Evolutionary conservation across 2,113 vertebrate species (phyloP), one percentile per base, ranked within the genome.

Genomic region (Pipra filicauda): DNA sequence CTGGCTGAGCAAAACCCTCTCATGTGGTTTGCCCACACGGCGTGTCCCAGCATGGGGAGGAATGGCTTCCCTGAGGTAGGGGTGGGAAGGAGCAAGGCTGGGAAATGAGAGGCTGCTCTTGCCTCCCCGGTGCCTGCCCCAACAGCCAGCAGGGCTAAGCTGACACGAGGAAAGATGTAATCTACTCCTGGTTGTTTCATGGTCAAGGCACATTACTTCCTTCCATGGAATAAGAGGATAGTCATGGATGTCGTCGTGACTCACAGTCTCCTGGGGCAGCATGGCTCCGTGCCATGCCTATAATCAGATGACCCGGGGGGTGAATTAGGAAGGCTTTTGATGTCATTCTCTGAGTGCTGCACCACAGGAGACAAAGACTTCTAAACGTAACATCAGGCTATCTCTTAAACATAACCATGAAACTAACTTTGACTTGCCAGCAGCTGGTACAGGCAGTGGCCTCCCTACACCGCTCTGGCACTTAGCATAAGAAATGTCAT

Each of bases 401-500:
- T 86, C 88, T 93, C 92, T 93, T 95, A 85, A 88, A 73, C 93
- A 88, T 64, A 95, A 96, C 88, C 93, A 93, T 96, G 91, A 96
- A 96, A 95, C 93, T 95, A 93, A 87, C 93, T 96, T 91, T 93
- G 95, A 94, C 96, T 96, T 94, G 77, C 92, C 93, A 91, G 91
- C 95, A 96, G 95, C 88, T 97, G 96, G 81, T 95, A 72, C 71
- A 88, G 91, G 73, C 92, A 81, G 84, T 96, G 88, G 96, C 77
- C 91, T 97, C 93, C 95, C 80, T 93, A 83, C 80, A 84, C 96
- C 3, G 8, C 92, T 90, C 86, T 81, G 92, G 93, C 92, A 95
- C 91, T 97, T 96, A 92, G 92, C 88, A 84, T 96, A 96, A 96
- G 96, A 96, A 96, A 97, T 96, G 88, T 94, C 93, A 91, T 94